phyloP scores from a whole-genome alignment of 2,113 vertebrate genomes.

The Notiomystis cincta region DNA sequence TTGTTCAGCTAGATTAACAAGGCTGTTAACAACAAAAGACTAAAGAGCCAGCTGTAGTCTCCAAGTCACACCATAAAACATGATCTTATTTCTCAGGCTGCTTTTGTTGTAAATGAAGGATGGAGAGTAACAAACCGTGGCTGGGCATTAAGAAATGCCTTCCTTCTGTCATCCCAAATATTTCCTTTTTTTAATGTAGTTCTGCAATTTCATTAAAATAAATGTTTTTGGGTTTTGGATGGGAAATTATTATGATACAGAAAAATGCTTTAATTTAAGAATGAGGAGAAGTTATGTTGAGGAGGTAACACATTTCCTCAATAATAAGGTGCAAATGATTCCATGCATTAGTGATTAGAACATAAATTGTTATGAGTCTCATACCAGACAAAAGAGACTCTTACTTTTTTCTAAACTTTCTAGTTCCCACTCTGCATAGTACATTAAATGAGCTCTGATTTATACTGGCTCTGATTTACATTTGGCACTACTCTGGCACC shows the following conservation, averaged over 20 bases:
- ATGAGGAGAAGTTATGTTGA: not conserved
- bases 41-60: not conserved
- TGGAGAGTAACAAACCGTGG: not conserved
- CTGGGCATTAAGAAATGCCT: not conserved
- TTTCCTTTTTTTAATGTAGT: not conserved
- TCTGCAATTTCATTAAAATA: not conserved
- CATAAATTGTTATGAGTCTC: not conserved
- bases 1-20: not conserved
- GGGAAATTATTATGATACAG: not conserved
- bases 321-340: not conserved
- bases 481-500: not conserved
- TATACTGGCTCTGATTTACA: slow-evolving; percentile 27
- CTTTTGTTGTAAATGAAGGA: not conserved
- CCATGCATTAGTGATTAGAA: not conserved
- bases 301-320: not conserved
- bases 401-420: not conserved
- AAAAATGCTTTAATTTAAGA: not conserved
- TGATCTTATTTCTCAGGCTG: not conserved
- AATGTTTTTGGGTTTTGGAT: not conserved
- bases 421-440: not conserved
- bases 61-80: not conserved
- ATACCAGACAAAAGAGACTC: not conserved
- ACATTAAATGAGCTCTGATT: not conserved
- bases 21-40: not conserved
- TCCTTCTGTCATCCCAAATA: not conserved